Percentiles rank a stretch among this genome's conserved stretches.
Evolutionary conservation across 2,888 invertebrate species (phyloP).

Genomic region (Eutolmus rufibarbis): DNA sequence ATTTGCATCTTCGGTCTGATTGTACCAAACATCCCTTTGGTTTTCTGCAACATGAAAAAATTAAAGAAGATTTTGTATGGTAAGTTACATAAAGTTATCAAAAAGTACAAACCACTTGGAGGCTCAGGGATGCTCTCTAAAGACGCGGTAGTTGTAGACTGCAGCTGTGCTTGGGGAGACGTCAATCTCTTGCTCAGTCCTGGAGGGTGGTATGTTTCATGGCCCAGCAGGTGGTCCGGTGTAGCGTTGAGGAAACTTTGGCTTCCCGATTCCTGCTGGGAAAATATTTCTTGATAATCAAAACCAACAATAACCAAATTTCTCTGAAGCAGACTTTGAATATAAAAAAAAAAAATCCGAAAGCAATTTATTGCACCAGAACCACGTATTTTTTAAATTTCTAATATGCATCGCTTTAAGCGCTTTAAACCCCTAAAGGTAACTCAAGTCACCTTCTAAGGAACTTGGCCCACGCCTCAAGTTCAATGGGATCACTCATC

Average conservation of each 20-base stretch:
- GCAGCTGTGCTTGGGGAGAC: slow-evolving; percentile 14
- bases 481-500: background rate
- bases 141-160: slow-evolving; percentile 18
- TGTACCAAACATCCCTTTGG: slow-evolving; percentile 54
- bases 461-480: background rate
- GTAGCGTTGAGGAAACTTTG: slow-evolving; percentile 45
- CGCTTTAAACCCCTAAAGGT: slow-evolving; percentile 2
- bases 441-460: background rate
- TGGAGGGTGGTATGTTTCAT: slow-evolving; percentile 48
- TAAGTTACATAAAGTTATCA: background rate
- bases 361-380: background rate
- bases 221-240: slow-evolving; percentile 50
- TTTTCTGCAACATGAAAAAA: background rate
- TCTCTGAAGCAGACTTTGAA: background rate
- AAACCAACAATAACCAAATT: slow-evolving; percentile 5
- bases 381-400: background rate
- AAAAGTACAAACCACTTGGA: slow-evolving; percentile 45
- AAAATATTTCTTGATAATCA: background rate
- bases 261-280: slow-evolving; percentile 31
- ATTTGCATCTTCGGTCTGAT: slow-evolving; percentile 54
- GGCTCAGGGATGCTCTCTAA: slow-evolving; percentile 34
- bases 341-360: background rate
- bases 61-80: background rate
- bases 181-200: slow-evolving; percentile 45
- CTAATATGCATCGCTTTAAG: background rate